Evolutionary conservation across 2,888 invertebrate genomes (phyloP).

Genomic region (Aporophyla lueneburgensis): DNA sequence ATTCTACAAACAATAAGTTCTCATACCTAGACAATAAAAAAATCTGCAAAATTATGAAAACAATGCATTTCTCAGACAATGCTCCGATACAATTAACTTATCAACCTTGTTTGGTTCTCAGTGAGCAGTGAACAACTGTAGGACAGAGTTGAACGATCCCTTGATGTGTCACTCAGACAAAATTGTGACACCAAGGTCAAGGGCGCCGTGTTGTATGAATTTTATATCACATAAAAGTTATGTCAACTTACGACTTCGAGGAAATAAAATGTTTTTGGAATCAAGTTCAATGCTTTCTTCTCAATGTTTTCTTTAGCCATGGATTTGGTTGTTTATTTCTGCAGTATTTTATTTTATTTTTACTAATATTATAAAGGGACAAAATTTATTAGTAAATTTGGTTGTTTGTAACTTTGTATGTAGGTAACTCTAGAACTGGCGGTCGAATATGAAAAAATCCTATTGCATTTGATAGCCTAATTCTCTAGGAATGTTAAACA

Average conservation of each 20-base stretch:
- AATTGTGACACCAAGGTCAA: constrained; percentile 56
- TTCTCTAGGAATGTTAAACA: no score
- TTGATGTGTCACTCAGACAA: constrained; percentile 56
- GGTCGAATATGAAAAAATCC: no score
- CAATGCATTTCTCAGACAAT: constrained; percentile 47
- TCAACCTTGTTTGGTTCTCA: constrained; percentile 42
- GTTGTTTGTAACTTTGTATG: no score
- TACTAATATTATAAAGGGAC: no score
- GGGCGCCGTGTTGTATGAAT: constrained; percentile 35
- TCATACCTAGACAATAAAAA: neutral
- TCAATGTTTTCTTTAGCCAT: neutral
- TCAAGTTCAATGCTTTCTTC: constrained; percentile 42
- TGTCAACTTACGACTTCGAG: constrained; percentile 34
- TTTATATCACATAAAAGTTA: constrained; percentile 40
- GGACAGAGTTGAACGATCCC: constrained; percentile 64
- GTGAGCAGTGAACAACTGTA: constrained; percentile 14
- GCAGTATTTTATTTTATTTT: neutral
- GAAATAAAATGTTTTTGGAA: constrained; percentile 6
- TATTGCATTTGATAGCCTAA: no score
- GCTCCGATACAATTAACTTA: constrained; percentile 34
- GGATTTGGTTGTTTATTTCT: neutral
- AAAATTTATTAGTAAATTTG: no score
- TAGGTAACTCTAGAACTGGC: no score
- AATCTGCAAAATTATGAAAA: constrained; percentile 20
- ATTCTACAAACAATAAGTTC: neutral